Base-by-base conservation (phyloP, 92 coral and sea anemone genomes). In the Chrysogorgia sp. region DNA sequence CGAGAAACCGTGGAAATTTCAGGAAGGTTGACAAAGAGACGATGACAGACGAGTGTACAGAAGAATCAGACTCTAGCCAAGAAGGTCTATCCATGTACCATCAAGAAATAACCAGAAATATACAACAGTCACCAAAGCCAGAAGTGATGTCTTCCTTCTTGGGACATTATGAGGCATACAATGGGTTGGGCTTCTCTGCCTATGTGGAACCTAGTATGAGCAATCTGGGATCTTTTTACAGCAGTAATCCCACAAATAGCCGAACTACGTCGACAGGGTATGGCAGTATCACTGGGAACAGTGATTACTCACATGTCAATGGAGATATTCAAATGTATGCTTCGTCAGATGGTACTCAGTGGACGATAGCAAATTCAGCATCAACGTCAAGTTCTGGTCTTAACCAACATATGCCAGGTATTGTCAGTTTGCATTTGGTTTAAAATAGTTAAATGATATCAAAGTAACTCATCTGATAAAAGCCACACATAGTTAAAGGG, bases 1-100 rank as follows among this genome's bases (percentile, higher is more conserved):
- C 6, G 34, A 72, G 64, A 53, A 72, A 72, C 33, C 1, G 47
- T 19, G 58, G 58, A 7, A 37, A 1, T 20, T 72, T 72, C 33
- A 72, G 79, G 24, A 72, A 72, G 35, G 65, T 72, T 33, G 79
- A 72, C 23, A 58, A 72, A 72, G 79, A 40, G 55, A 72, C 79
- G 20, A 72, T 72, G 79, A 72, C 79, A 15, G 65, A 72, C 55
- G 79, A 72, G 26, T 23, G 10, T 28, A 40, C 59, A 2, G 79
- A 72, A 3, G 79, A 72, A 23, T 56, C 79, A 10, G 79, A 72
- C 33, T 72, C 34, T 1, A 37, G 63, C 30, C 58, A 17, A 9
- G 62, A 56, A 20, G 79, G 55, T 15, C 30, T 69, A 2, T 47
- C 53, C n/a, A 22, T 55, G 59, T 69, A 45, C 26, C 60, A 34